These are phyloP conservation scores for Crambe crambe DNA, from an alignment of 37 sponge, comb jelly and placozoan species.

Conservation along the genomic window DNA sequence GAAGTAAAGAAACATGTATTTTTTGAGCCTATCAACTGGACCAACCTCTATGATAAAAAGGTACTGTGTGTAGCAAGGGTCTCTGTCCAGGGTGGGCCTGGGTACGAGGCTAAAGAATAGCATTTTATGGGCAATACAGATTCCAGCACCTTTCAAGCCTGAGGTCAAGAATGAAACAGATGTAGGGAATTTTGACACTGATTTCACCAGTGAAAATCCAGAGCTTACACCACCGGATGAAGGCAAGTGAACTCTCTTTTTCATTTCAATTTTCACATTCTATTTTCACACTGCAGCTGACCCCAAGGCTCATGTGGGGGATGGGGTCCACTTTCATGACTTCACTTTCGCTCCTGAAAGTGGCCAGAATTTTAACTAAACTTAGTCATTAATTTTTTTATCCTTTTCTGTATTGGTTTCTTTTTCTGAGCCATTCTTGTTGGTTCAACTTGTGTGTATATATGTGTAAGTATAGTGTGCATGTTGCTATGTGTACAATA, in stretches of 20 bases:
- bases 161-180: constrained; percentile 64
- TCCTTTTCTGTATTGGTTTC: not conserved
- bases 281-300: constrained; percentile 35
- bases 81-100: not conserved
- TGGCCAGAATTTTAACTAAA: constrained; percentile 53
- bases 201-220: constrained; percentile 87
- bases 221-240: constrained; percentile 87
- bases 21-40: constrained; percentile 80
- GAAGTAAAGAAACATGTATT: constrained; percentile 84
- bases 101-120: not conserved
- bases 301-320: constrained; percentile 73
- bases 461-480: not conserved
- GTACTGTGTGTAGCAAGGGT: constrained; percentile 6
- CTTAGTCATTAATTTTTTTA: not conserved
- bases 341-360: constrained; percentile 71
- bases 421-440: not conserved
- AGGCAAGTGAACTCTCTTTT: constrained; percentile 39
- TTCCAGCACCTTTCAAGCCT: constrained; percentile 88
- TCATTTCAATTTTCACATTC: not conserved
- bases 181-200: constrained; percentile 84
- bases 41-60: constrained; percentile 82
- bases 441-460: not conserved
- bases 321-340: constrained; percentile 73
- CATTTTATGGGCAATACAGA: constrained; percentile 12
- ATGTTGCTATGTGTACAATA: not conserved